These are phyloP conservation scores for Lethenteron reissneri DNA, from an alignment of 2,113 vertebrate genomes.

Conservation along the genomic window DNA sequence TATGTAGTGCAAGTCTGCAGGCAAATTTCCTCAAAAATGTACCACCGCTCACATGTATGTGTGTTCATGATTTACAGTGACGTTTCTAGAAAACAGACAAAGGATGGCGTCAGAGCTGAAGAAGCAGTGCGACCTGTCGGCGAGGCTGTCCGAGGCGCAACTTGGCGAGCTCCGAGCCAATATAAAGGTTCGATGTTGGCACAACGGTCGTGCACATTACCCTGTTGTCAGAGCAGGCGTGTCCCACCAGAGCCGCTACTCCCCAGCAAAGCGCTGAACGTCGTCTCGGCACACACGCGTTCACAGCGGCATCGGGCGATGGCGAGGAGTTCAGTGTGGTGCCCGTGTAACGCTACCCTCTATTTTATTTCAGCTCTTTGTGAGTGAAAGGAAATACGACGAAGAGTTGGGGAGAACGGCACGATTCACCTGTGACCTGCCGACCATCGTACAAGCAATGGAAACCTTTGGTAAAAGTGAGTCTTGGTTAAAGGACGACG, in stretches of 20 bases:
- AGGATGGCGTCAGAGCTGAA: slow-evolving; percentile 43
- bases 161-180: slow-evolving; percentile 40
- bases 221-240: too few species aligned
- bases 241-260: not conserved
- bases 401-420: slow-evolving; percentile 38
- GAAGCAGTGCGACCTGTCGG: slow-evolving; percentile 31
- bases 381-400: slow-evolving; percentile 42
- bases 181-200: slow-evolving; percentile 33
- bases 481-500: not conserved
- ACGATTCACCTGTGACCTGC: slow-evolving; percentile 31
- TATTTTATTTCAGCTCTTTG: slow-evolving; percentile 29
- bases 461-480: slow-evolving; percentile 3
- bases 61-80: slow-evolving; percentile 20
- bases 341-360: not conserved
- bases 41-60: too few species aligned
- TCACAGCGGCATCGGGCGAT: not conserved
- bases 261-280: not conserved
- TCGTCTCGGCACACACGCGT: not conserved
- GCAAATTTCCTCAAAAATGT: too few species aligned
- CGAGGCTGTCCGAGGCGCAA: slow-evolving; percentile 39
- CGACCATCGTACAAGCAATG: not conserved
- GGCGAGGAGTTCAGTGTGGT: not conserved
- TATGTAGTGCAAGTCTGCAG: too few species aligned
- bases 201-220: not conserved
- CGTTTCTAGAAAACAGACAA: slow-evolving; percentile 37